Evolutionary conservation across 2,113 vertebrate genomes (phyloP).

Genomic region (Notarius quadriscutis): DNA sequence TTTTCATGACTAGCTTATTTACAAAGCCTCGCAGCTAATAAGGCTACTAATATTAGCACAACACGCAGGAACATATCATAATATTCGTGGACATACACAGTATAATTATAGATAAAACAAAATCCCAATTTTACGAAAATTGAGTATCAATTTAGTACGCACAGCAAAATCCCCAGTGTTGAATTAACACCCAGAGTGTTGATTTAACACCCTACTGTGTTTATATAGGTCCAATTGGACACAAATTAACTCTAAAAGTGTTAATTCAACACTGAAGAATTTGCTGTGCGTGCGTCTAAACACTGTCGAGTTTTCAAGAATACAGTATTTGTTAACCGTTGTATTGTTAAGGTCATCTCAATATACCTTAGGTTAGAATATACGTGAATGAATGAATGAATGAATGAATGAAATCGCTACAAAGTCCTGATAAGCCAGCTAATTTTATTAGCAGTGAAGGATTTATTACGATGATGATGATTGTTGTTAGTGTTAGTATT

Average conservation of each 20-base stretch:
- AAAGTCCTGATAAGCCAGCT: not conserved
- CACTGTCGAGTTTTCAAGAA: not conserved
- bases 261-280: too few species aligned
- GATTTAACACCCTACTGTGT: too few species aligned
- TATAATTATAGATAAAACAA: not conserved
- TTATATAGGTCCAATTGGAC: too few species aligned
- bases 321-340: not conserved
- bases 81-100: not conserved
- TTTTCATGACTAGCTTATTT: not conserved
- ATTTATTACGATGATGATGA: not conserved
- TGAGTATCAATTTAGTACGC: too few species aligned
- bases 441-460: not conserved
- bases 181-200: too few species aligned
- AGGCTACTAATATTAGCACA: not conserved
- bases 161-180: too few species aligned
- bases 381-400: not conserved
- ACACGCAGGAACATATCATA: not conserved
- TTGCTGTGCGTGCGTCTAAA: not conserved
- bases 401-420: not conserved
- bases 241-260: too few species aligned
- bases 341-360: not conserved
- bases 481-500: not conserved
- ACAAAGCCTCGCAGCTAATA: not conserved
- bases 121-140: not conserved
- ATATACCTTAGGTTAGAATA: not conserved